A percentile compares a stretch with the other conserved stretches of the same genome.
Conservation (phyloP, 2,888 invertebrate species). For the Melitaea athalia region DNA sequence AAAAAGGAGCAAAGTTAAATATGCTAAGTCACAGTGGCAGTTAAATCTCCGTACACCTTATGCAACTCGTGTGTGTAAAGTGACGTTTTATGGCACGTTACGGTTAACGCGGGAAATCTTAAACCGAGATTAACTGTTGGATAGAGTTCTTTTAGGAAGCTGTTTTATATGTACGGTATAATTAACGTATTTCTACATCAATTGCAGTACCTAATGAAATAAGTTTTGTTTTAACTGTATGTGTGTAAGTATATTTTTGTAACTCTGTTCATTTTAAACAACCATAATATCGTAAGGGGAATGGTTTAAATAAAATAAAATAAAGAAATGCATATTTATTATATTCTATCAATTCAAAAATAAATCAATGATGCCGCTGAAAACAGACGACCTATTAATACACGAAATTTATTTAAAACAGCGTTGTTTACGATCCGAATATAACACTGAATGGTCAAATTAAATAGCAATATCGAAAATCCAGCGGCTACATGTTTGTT, state of each 20-base stretch:
- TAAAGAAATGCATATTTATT: background rate
- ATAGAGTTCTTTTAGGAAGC: background rate
- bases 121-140: slow-evolving; percentile 22
- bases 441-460: background rate
- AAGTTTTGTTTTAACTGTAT: too few relatives aligned
- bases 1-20: too few relatives aligned
- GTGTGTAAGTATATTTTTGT: too few relatives aligned
- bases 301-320: background rate
- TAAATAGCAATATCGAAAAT: background rate
- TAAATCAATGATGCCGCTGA: background rate
- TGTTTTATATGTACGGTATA: background rate
- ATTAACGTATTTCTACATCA: too few relatives aligned
- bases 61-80: slow-evolving; percentile 1
- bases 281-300: background rate
- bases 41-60: too few relatives aligned
- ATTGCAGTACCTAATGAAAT: too few relatives aligned
- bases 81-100: slow-evolving; percentile 15
- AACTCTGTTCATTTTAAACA: too few relatives aligned
- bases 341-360: background rate
- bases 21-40: too few relatives aligned
- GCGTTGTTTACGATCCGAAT: background rate
- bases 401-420: background rate
- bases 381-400: background rate
- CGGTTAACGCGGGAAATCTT: slow-evolving; percentile 27
- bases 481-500: slow-evolving; percentile 6